Evolutionary conservation across 2,797 vertebrate species (phyloP).

Genomic region (Fratercula arctica): DNA sequence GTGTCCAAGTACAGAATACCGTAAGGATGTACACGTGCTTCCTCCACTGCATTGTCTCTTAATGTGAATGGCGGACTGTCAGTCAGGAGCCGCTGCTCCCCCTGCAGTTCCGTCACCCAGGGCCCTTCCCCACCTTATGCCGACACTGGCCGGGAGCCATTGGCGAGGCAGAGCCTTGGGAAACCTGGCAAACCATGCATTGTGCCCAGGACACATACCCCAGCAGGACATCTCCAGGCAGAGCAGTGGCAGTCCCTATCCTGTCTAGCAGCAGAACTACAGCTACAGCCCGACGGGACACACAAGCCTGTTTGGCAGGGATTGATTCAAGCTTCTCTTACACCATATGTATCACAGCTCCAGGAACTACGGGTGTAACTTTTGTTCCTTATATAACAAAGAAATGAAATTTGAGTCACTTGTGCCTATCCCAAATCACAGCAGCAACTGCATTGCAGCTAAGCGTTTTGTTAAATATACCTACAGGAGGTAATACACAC

Average conservation of each 20-base stretch:
- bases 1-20: not conserved
- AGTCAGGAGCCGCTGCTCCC: not conserved
- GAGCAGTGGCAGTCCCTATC: not conserved
- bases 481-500: not conserved
- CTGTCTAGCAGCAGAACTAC: not conserved
- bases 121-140: not conserved
- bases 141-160: not conserved
- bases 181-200: not conserved
- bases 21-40: not conserved
- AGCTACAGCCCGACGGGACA: not conserved
- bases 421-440: not conserved
- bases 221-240: not conserved
- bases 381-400: not conserved
- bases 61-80: not conserved
- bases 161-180: not conserved
- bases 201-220: not conserved
- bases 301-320: not conserved
- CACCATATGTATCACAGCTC: not conserved
- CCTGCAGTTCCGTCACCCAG: not conserved
- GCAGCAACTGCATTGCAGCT: not conserved
- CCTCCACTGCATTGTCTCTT: not conserved
- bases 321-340: not conserved
- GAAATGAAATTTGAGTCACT: not conserved
- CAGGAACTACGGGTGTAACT: not conserved
- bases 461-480: not conserved